Base-by-base conservation (phyloP, 1,140 invertebrate genomes). In the Drosophila grimshawi region DNA sequence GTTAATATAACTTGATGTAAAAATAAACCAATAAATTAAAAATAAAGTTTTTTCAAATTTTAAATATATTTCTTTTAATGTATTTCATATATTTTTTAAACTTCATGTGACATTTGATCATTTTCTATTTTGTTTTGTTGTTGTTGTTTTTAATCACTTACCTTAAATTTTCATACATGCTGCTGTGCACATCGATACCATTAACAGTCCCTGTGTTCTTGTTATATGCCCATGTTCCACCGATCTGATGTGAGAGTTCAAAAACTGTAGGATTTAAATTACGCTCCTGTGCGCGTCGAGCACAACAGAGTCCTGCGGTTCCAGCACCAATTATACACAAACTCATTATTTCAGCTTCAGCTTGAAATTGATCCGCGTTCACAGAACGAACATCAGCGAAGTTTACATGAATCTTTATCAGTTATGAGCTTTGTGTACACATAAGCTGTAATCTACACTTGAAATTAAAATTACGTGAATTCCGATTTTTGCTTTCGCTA, bases 171-270 rank as follows among this genome's bases (percentile, higher is more conserved):
- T 94, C 94, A 69, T 98, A 98, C 95, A 98, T 98, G 92, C 96
- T 97, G 35, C 96, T 96, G 90, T 98, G 97, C 46, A 98, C 95
- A 2, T 97, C 96, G 32, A 97, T 93, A 5, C 96, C 96, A 92
- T 96, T 96, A 45, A 94, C 94, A 0, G 49, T 69, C 10, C 95
- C 96, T 39, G 94, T 94, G 65, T 94, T 93, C n/a, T 96, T 95
- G 7, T 94, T 95, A 85, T 97, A 98, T 1, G 97, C 95, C 97
- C 97, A 98, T 5, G 97, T 97, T 11, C 98, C 98, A n/a, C 97
- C 98, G 52, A 98, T 93, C 76, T 94, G 88, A 19, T 94, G 92
- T 1, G 94, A 94, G 91, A 97, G 95, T 83, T 97, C 96, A 85
- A 95, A 95, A n/a, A 96, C 93, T 29, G 93, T 97, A 43, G 98